phyloP scores from a whole-genome alignment of 2,888 invertebrate species.

The Drosophila borealis region DNA sequence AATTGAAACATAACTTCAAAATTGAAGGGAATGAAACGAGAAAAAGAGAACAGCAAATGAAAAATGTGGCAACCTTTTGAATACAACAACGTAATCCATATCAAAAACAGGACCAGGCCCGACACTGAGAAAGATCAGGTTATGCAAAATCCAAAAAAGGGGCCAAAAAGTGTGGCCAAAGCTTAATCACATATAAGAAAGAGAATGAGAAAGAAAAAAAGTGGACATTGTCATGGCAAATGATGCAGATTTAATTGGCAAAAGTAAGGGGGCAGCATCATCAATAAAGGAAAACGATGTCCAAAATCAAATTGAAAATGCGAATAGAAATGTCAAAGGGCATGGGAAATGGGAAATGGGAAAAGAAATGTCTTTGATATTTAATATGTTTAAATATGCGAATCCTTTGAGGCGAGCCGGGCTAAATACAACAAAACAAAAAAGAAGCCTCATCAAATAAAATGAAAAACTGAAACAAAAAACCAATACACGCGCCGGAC shows the following conservation, averaged over 20 bases:
- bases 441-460: slow-evolving; percentile 23
- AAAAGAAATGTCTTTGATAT: slow-evolving; percentile 75
- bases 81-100: no score
- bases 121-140: no score
- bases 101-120: no score
- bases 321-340: slow-evolving; percentile 23
- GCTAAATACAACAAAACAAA: slow-evolving; percentile 15
- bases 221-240: slow-evolving; percentile 53
- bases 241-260: slow-evolving; percentile 75
- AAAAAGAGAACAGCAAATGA: no score
- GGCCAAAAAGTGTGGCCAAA: not conserved
- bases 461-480: slow-evolving; percentile 36
- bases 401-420: slow-evolving; percentile 73
- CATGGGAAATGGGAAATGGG: slow-evolving; percentile 23
- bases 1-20: no score
- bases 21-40: no score
- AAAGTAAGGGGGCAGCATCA: slow-evolving; percentile 29
- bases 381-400: slow-evolving; percentile 80
- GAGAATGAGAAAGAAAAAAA: not conserved
- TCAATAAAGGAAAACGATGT: slow-evolving; percentile 32
- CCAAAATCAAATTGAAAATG: slow-evolving; percentile 46
- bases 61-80: no score
- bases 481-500: slow-evolving; percentile 46
- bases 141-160: not conserved
- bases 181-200: not conserved